Evolutionary conservation across 1,140 invertebrate genomes (phyloP).

Genomic region (Zophobas atratus): DNA sequence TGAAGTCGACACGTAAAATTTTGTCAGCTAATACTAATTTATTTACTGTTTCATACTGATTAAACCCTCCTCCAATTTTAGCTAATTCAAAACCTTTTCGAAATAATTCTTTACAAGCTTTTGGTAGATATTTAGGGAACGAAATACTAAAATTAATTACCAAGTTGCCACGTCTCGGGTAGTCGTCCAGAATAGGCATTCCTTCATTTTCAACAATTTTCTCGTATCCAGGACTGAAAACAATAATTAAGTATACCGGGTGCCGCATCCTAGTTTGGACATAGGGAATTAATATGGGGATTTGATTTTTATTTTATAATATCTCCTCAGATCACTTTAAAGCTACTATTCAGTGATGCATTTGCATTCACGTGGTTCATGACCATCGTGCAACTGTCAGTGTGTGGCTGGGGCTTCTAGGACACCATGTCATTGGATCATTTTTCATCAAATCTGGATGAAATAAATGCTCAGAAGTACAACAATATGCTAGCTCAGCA

Average conservation of each 20-base stretch:
- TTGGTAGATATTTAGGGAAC: conserved; percentile 72
- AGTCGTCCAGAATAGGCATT: conserved; percentile 71
- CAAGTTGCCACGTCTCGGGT: conserved; percentile 70
- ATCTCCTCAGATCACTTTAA: too few relatives aligned
- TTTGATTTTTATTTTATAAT: too few relatives aligned
- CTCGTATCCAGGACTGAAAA: conserved; percentile 70
- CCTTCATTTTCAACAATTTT: conserved; percentile 73
- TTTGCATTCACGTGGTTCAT: too few relatives aligned
- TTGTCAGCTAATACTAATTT: conserved; percentile 69
- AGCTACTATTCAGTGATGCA: too few relatives aligned
- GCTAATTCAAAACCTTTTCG: conserved; percentile 68
- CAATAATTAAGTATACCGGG: not conserved
- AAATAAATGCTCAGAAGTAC: too few relatives aligned
- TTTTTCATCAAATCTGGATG: too few relatives aligned
- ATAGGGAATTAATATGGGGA: too few relatives aligned
- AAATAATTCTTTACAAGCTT: conserved; percentile 69
- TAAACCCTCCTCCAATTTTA: conserved; percentile 58
- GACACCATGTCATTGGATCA: too few relatives aligned
- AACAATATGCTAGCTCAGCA: too few relatives aligned
- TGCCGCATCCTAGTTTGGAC: not conserved
- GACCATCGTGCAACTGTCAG: too few relatives aligned
- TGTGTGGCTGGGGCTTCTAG: too few relatives aligned
- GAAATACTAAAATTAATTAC: conserved; percentile 72
- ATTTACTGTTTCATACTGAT: conserved; percentile 67
- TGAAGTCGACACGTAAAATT: conserved; percentile 66